Evolutionary conservation across 2,888 invertebrate species (phyloP).

Genomic region (Chaitophorus viminalis): DNA sequence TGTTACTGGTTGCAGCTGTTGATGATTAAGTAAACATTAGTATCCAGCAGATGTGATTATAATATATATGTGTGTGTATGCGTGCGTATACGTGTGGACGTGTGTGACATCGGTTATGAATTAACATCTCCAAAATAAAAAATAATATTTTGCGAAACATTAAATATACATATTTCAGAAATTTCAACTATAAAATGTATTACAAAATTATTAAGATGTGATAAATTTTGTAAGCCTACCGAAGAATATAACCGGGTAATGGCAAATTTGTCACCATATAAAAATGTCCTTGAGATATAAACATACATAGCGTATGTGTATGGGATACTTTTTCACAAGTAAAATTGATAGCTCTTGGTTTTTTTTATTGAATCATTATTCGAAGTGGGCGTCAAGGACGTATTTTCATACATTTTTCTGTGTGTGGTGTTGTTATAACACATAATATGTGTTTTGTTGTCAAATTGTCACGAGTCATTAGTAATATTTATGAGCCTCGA

Average conservation of each 20-base stretch:
- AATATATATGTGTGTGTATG: too few relatives aligned
- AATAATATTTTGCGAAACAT: too few relatives aligned
- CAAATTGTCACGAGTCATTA: conserved; percentile 4
- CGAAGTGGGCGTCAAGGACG: conserved; percentile 1
- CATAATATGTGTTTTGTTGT: conserved; percentile 3
- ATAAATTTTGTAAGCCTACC: neutral
- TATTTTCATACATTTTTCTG: neutral
- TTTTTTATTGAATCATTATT: neutral
- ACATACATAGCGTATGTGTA: neutral
- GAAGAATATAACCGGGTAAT: neutral
- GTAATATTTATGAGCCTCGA: neutral
- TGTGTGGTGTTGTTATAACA: neutral
- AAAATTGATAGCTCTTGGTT: neutral
- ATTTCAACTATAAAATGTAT: too few relatives aligned
- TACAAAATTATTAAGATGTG: too few relatives aligned
- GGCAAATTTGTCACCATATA: neutral
- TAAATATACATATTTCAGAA: too few relatives aligned
- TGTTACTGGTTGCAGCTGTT: too few relatives aligned
- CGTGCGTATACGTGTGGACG: too few relatives aligned
- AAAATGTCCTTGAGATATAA: neutral
- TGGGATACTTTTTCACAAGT: neutral
- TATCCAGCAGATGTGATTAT: too few relatives aligned
- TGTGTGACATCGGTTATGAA: too few relatives aligned
- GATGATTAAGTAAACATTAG: too few relatives aligned
- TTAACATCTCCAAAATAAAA: too few relatives aligned